Evolutionary conservation across 2,888 invertebrate species (phyloP).

Genomic region (Tigriopus californicus): DNA sequence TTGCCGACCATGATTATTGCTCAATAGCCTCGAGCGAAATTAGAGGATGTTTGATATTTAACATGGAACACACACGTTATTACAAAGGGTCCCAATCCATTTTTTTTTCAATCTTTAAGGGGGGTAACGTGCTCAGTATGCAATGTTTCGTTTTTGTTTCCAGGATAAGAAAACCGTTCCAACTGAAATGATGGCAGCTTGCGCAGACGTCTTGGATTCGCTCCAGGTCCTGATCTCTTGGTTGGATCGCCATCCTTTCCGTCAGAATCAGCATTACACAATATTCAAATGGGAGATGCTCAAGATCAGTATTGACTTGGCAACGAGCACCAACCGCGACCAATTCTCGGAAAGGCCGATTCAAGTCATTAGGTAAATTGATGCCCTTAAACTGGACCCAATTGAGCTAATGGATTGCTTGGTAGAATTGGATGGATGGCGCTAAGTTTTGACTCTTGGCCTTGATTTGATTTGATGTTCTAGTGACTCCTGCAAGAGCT

Average conservation of each 20-base stretch:
- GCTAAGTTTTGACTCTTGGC: not conserved
- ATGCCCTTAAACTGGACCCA: too few relatives aligned
- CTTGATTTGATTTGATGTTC: conserved; percentile 20
- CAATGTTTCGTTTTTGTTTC: not conserved
- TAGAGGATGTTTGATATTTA: too few relatives aligned
- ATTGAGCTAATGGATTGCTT: too few relatives aligned
- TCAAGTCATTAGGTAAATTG: conserved; percentile 32
- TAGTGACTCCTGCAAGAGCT: conserved; percentile 45
- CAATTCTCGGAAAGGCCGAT: conserved; percentile 71
- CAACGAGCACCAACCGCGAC: conserved; percentile 73
- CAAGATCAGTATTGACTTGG: conserved; percentile 52
- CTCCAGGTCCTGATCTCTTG: conserved; percentile 74
- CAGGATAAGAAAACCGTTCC: conserved; percentile 30
- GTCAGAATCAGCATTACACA: not conserved
- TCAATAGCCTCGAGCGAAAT: too few relatives aligned
- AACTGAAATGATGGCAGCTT: conserved; percentile 62
- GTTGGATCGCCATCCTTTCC: conserved; percentile 49
- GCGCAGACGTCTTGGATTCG: conserved; percentile 59
- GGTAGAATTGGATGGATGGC: too few relatives aligned
- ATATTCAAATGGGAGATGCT: not conserved
- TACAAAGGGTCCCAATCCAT: too few relatives aligned
- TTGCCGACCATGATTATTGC: not conserved
- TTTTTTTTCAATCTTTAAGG: too few relatives aligned
- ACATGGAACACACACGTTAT: too few relatives aligned
- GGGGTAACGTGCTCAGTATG: too few relatives aligned